Conservation (phyloP, 2,113 vertebrate species). For the Psilopogon haemacephalus region DNA sequence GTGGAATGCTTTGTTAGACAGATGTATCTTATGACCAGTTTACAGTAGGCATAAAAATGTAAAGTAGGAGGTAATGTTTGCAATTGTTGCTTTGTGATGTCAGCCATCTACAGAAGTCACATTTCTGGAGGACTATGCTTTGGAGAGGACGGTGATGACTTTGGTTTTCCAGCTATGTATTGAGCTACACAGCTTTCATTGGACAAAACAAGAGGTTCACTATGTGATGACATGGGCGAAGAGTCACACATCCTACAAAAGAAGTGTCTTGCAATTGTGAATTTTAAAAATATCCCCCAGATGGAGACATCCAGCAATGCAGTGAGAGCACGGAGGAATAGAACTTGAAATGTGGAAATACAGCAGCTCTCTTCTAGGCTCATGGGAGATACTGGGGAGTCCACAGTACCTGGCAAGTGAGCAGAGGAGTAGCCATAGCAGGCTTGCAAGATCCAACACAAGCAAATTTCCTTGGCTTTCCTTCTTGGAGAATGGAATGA, state of each 20-base stretch:
- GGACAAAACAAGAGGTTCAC: neutral
- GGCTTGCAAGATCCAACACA: neutral
- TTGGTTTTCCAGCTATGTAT: neutral
- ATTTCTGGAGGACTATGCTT: neutral
- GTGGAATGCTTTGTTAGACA: neutral
- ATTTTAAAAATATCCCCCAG: neutral
- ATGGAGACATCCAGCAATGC: neutral
- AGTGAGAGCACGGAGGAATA: neutral
- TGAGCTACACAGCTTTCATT: neutral
- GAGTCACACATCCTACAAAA: neutral
- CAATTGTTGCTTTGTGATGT: neutral
- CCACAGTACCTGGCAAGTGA: fast-evolving
- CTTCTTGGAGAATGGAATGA: neutral
- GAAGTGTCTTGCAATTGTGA: neutral
- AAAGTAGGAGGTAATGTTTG: neutral
- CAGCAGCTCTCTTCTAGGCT: neutral
- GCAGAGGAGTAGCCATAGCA: neutral
- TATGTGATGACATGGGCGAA: neutral
- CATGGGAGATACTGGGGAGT: neutral
- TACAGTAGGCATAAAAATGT: neutral
- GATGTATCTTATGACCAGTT: neutral
- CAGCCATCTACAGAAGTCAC: neutral
- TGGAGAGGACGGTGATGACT: neutral
- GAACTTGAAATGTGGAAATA: neutral
- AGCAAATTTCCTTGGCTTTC: neutral